A percentile compares a stretch with the other conserved stretches of the same genome.
phyloP scores from a whole-genome alignment of 2,797 vertebrate species.

The Columba guinea region DNA sequence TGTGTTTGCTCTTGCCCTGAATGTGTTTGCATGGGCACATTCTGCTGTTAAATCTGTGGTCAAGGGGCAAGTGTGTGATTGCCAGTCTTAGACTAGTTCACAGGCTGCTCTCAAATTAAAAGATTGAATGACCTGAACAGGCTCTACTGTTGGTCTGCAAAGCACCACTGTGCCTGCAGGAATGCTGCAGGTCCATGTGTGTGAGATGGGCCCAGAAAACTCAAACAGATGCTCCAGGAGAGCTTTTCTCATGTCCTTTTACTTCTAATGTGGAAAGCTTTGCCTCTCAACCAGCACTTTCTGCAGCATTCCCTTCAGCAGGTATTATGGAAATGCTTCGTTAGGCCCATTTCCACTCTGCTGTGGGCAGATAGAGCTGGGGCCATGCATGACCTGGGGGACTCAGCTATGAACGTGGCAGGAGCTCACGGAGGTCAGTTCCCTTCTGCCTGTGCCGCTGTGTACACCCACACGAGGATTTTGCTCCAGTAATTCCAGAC shows the following conservation, averaged over 20 bases:
- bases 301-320: not conserved
- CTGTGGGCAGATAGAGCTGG: not conserved
- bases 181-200: not conserved
- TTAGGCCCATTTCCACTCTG: not conserved
- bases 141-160: not conserved
- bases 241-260: not conserved
- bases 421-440: not conserved
- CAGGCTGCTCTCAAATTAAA: not conserved
- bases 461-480: not conserved
- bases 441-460: fast-evolving
- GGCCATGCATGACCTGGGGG: fast-evolving
- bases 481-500: not conserved
- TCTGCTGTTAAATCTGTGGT: not conserved
- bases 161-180: not conserved
- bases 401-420: fast-evolving
- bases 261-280: not conserved
- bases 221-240: not conserved
- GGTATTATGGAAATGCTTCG: not conserved
- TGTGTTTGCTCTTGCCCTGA: not conserved
- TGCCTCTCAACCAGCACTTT: not conserved
- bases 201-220: not conserved
- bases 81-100: not conserved
- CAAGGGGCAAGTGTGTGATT: not conserved
- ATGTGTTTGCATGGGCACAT: not conserved
- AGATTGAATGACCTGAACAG: not conserved